Evolutionary conservation across 2,113 vertebrate species (phyloP).

Genomic region (Trinectes maculatus): DNA sequence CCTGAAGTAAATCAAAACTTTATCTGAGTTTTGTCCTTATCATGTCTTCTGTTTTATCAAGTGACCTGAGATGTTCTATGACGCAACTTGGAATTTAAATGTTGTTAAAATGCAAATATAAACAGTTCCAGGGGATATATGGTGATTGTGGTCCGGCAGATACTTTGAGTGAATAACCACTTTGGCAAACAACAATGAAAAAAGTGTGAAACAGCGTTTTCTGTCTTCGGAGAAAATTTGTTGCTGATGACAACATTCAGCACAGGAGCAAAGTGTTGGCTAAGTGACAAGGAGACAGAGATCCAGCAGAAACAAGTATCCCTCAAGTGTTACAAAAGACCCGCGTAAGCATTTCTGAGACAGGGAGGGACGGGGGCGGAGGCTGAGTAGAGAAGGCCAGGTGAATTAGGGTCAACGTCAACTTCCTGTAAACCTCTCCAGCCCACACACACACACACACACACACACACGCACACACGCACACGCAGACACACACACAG

Average conservation of each 20-base stretch:
- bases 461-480: conserved; percentile 18
- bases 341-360: conserved; percentile 62
- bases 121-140: too few species aligned
- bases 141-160: too few species aligned
- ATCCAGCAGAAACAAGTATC: conserved; percentile 54
- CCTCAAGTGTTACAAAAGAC: conserved; percentile 71
- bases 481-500: conserved; percentile 9
- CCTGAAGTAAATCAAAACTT: too few species aligned
- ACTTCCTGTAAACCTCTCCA: conserved; percentile 58
- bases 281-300: conserved; percentile 64
- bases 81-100: too few species aligned
- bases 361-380: conserved; percentile 5
- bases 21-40: too few species aligned
- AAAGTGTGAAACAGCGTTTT: conserved; percentile 51
- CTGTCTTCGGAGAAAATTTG: conserved; percentile 52
- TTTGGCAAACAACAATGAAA: conserved; percentile 32
- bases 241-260: conserved; percentile 66
- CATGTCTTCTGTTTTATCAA: too few species aligned
- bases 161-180: conserved; percentile 11
- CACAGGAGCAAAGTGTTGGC: conserved; percentile 60
- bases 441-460: conserved; percentile 29
- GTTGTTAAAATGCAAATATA: too few species aligned
- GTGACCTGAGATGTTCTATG: too few species aligned
- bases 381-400: conserved; percentile 53
- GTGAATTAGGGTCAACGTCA: conserved; percentile 65